Conservation (phyloP, 2,113 vertebrate genomes). For the Irena cyanogastra region DNA sequence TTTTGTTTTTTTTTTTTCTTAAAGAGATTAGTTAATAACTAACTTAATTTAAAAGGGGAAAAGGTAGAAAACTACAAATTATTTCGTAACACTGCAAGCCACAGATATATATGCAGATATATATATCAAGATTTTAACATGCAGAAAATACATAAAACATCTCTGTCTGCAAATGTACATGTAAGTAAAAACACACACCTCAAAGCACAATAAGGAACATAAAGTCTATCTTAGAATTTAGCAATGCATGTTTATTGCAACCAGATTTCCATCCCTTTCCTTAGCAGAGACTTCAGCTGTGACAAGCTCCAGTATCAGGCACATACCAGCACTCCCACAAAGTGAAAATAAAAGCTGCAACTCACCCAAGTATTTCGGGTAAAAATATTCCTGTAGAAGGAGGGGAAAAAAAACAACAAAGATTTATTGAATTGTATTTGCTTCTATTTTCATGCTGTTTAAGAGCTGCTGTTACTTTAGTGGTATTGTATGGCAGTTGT, state of each 20-base stretch:
- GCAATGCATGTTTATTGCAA: not conserved
- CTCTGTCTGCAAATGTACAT: not conserved
- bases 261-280: not conserved
- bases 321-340: not conserved
- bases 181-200: not conserved
- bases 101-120: not conserved
- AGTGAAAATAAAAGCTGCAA: constrained; percentile 12
- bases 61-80: not conserved
- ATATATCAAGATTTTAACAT: not conserved
- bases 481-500: not conserved
- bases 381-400: constrained; percentile 89
- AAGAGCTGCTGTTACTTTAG: not conserved
- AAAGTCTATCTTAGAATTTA: not conserved
- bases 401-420: not conserved
- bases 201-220: not conserved
- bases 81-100: not conserved
- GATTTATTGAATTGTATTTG: not conserved
- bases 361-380: constrained; percentile 92
- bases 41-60: not conserved
- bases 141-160: not conserved
- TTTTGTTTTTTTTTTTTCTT: too few species aligned
- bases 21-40: not conserved
- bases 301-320: not conserved
- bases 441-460: not conserved
- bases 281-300: not conserved